Conservation (phyloP, 2,797 vertebrate species). For the Sorex maritimensis region DNA sequence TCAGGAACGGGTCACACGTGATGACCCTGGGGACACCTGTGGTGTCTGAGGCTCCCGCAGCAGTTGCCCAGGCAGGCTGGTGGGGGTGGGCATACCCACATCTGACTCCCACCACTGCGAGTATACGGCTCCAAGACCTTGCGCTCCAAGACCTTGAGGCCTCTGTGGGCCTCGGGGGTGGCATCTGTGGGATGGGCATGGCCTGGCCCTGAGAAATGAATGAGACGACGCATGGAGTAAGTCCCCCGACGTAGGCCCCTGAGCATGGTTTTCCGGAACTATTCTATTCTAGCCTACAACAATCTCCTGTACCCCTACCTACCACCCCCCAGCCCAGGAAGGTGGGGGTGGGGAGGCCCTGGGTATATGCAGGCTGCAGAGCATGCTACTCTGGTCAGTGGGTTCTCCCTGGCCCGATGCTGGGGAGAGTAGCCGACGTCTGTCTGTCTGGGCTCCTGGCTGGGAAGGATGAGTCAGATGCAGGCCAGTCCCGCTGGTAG, state of each 20-base stretch:
- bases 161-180: not conserved
- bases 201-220: too few species aligned
- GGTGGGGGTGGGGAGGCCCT: too few species aligned
- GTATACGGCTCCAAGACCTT: not conserved
- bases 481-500: conserved; percentile 49
- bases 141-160: not conserved
- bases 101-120: not conserved
- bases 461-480: conserved; percentile 81
- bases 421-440: not conserved
- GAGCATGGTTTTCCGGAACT: too few species aligned
- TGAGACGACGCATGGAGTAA: too few species aligned
- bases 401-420: too few species aligned
- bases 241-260: too few species aligned
- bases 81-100: not conserved
- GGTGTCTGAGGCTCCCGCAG: not conserved
- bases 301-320: too few species aligned
- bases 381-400: too few species aligned
- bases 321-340: too few species aligned
- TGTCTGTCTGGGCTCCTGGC: conserved; percentile 10
- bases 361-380: too few species aligned
- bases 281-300: too few species aligned
- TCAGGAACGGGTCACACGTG: not conserved
- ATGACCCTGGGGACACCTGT: not conserved
- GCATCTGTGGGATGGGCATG: not conserved
- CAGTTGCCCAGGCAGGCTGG: too few species aligned